A percentile compares a stretch with the other conserved stretches of the same genome.
These are phyloP conservation scores for Zoanthus sansibaricus DNA, from an alignment of 92 coral and sea anemone species.

Conservation along the genomic window DNA sequence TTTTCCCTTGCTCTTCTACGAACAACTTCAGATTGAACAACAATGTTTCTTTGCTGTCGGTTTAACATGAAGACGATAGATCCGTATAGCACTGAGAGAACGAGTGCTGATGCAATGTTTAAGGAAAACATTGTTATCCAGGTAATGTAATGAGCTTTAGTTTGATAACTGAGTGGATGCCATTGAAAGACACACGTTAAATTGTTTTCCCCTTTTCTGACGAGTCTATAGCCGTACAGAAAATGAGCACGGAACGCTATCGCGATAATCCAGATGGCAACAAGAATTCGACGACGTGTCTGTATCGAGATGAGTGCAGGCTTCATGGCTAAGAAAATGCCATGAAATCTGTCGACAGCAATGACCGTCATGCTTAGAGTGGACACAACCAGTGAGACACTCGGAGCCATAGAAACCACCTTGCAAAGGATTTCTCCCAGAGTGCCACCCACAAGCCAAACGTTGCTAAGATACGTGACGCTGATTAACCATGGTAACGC, in stretches of 20 bases:
- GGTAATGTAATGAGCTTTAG: conserved; percentile 22
- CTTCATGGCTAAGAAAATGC: conserved; percentile 33
- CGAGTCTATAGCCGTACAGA: conserved; percentile 37
- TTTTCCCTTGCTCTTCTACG: conserved; percentile 24
- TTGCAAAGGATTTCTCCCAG: conserved; percentile 32
- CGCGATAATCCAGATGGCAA: conserved; percentile 1
- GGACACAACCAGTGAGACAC: conserved; percentile 29
- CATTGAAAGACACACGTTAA: conserved; percentile 16
- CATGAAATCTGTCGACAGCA: conserved; percentile 39
- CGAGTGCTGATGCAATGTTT: conserved; percentile 13
- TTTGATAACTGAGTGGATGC: conserved; percentile 9
- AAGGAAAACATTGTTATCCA: conserved; percentile 36
- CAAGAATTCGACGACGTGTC: conserved; percentile 24
- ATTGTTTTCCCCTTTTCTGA: neutral
- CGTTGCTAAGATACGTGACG: conserved; percentile 6
- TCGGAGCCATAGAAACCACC: neutral
- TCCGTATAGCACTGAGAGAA: conserved; percentile 2
- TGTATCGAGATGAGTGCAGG: conserved; percentile 31
- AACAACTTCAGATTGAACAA: conserved; percentile 25
- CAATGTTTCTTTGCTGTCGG: conserved; percentile 21
- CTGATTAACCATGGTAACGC: conserved; percentile 31
- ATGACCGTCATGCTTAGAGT: conserved; percentile 36
- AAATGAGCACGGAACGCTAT: conserved; percentile 34
- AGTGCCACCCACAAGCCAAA: conserved; percentile 21
- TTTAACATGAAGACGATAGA: neutral